A percentile compares a stretch with the other conserved stretches of the same genome.
Conservation (phyloP, 2,888 invertebrate species). For the Bellardia bayeri region DNA sequence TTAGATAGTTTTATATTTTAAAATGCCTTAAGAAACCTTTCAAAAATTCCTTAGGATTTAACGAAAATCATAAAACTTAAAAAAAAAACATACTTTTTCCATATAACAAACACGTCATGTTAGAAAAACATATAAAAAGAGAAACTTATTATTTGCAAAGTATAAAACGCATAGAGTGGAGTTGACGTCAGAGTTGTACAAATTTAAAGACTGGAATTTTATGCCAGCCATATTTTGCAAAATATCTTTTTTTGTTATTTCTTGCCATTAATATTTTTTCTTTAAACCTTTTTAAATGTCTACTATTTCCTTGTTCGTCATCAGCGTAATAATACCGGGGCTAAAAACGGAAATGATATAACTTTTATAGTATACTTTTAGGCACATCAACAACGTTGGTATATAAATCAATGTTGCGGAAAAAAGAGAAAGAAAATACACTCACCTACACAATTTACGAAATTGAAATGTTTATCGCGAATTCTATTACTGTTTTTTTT, state of each 20-base stretch:
- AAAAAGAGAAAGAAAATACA: not conserved
- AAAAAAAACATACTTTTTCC: not conserved
- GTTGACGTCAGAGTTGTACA: conserved; percentile 43
- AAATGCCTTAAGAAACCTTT: no score
- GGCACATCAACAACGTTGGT: not conserved
- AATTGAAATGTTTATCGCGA: conserved; percentile 39
- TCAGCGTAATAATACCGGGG: conserved; percentile 22
- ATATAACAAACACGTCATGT: conserved; percentile 20
- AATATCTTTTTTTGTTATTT: not conserved
- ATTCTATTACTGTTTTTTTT: not conserved
- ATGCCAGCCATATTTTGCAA: not conserved
- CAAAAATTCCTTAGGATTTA: no score
- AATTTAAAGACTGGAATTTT: not conserved
- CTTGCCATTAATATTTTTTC: not conserved
- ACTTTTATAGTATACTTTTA: conserved; percentile 37
- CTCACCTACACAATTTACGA: not conserved
- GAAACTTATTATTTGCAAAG: not conserved
- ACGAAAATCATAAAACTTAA: no score
- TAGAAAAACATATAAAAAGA: not conserved
- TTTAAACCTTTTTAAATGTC: conserved; percentile 13
- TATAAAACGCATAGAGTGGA: not conserved
- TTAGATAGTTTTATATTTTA: no score
- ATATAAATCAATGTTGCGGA: not conserved
- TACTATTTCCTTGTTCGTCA: conserved; percentile 24
- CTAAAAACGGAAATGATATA: conserved; percentile 50